These are phyloP conservation scores for Acanthosoma haemorrhoidale DNA, from an alignment of 2,888 invertebrate species.

Conservation along the genomic window DNA sequence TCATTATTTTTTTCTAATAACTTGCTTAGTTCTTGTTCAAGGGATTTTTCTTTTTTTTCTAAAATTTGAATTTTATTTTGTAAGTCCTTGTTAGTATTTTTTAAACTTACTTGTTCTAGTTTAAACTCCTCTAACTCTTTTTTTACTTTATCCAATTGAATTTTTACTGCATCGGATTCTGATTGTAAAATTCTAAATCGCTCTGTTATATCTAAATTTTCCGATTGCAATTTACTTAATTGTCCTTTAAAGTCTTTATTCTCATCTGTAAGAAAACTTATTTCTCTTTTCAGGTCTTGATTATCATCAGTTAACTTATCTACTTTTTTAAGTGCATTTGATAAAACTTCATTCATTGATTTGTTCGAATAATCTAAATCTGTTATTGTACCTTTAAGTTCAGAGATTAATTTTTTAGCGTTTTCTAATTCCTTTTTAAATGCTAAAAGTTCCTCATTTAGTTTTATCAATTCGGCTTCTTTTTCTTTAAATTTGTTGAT, in stretches of 20 bases:
- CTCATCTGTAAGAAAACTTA: neutral
- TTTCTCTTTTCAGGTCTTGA: slow-evolving; percentile 3
- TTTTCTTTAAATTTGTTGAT: slow-evolving; percentile 6
- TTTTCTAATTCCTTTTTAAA: slow-evolving; percentile 7
- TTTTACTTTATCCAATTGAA: neutral
- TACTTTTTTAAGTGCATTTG: neutral
- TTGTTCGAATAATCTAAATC: neutral
- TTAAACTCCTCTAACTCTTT: slow-evolving; percentile 7
- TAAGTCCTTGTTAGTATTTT: neutral
- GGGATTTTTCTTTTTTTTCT: slow-evolving; percentile 1
- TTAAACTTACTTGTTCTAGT: neutral
- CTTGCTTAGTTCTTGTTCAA: neutral
- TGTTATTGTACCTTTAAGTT: neutral
- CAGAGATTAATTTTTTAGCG: neutral
- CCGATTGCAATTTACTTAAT: neutral
- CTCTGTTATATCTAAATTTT: neutral
- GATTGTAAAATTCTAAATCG: neutral
- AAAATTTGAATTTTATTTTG: slow-evolving; percentile 3
- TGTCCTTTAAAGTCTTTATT: neutral
- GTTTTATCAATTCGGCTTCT: neutral
- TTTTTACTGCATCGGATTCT: neutral
- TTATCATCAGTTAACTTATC: slow-evolving; percentile 15
- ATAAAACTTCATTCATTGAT: neutral
- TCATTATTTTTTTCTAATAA: neutral
- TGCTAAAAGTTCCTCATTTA: neutral